These are phyloP conservation scores for Eurystomus glaucurus DNA, from an alignment of 2,797 vertebrate species.

Conservation along the genomic window DNA sequence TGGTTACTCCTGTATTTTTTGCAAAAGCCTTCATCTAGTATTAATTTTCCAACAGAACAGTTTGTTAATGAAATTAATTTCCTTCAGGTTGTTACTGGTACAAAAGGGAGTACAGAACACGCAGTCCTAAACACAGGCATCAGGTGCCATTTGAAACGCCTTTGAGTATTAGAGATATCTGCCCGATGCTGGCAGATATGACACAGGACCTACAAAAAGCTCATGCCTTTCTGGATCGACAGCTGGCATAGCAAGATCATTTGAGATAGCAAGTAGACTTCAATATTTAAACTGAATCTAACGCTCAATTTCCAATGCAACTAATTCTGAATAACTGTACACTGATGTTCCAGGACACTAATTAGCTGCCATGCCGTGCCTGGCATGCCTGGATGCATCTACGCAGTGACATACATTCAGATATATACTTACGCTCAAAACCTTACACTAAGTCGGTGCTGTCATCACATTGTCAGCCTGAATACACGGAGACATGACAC, in stretches of 20 bases:
- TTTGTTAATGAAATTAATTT: neutral
- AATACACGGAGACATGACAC: neutral
- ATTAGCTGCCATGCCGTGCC: neutral
- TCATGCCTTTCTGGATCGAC: slow-evolving; percentile 28
- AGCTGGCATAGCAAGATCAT: neutral
- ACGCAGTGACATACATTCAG: neutral
- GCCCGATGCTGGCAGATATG: neutral
- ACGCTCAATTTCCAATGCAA: neutral
- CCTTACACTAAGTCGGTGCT: neutral
- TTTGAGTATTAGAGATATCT: slow-evolving; percentile 1
- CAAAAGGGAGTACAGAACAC: neutral
- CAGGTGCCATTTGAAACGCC: slow-evolving; percentile 24
- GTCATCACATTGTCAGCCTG: neutral
- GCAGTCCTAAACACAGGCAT: slow-evolving; percentile 13
- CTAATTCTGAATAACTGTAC: neutral
- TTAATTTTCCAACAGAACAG: neutral
- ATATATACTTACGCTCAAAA: neutral
- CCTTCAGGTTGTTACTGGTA: neutral
- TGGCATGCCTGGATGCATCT: neutral
- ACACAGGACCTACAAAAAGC: slow-evolving; percentile 46
- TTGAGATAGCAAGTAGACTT: neutral
- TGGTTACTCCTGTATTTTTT: neutral
- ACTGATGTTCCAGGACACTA: neutral
- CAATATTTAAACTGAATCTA: neutral
- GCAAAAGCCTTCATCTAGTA: neutral